A percentile compares a stretch with the other conserved stretches of the same genome.
Conservation (phyloP, 2,113 vertebrate genomes). For the Hippocampus barbouri region DNA sequence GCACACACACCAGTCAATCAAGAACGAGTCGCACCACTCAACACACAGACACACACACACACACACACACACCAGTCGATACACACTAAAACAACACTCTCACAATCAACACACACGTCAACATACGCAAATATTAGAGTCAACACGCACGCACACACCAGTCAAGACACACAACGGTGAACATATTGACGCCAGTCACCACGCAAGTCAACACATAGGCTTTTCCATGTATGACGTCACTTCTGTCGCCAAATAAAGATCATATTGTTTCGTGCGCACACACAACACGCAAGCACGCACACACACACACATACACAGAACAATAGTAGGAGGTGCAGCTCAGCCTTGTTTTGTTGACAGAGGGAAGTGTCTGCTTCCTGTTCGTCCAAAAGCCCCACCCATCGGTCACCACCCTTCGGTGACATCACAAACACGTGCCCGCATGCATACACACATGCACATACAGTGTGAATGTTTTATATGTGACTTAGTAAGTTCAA, state of each 20-base stretch:
- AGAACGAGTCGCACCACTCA: too few species aligned
- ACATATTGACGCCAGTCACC: not conserved
- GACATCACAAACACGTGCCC: conserved; percentile 20
- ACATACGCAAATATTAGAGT: not conserved
- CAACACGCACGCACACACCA: conserved; percentile 2
- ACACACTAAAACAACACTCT: conserved; percentile 8
- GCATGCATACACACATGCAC: not conserved
- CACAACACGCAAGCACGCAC: not conserved
- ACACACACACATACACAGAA: conserved; percentile 25
- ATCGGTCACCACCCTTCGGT: not conserved
- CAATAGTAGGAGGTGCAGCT: conserved; percentile 51
- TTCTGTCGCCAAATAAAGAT: not conserved
- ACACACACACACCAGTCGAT: not conserved
- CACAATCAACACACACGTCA: not conserved
- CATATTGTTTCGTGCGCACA: not conserved
- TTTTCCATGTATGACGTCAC: conserved; percentile 1
- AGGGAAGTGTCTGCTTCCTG: conserved; percentile 56
- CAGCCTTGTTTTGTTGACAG: conserved; percentile 39
- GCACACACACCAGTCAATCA: conserved; percentile 5
- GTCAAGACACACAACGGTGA: not conserved
- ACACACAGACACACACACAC: not conserved
- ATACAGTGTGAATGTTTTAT: not conserved
- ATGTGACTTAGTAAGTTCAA: not conserved
- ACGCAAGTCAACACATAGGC: not conserved
- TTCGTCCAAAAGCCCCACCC: conserved; percentile 25